A percentile compares a stretch with the other conserved stretches of the same genome.
These are phyloP conservation scores for Boulengeromyrus knoepffleri DNA, from an alignment of 2,113 vertebrate genomes.

Conservation along the genomic window DNA sequence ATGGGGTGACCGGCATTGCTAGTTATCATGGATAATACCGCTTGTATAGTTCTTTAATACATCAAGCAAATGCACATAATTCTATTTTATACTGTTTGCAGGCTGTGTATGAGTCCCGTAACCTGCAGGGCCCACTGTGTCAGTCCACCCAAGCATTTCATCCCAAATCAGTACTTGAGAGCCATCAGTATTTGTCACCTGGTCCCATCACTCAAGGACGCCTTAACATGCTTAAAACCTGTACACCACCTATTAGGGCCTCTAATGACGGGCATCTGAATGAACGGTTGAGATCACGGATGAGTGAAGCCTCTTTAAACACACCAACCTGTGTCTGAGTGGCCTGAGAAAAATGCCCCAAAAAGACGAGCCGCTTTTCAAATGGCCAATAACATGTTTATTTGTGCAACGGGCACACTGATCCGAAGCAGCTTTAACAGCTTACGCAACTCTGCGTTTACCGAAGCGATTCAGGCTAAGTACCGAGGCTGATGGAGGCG, in stretches of 20 bases:
- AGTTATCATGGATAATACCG: not conserved
- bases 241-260: not conserved
- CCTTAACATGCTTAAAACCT: not conserved
- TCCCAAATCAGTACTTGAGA: not conserved
- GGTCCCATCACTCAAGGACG: not conserved
- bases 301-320: not conserved
- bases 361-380: not conserved
- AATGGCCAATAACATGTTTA: not conserved
- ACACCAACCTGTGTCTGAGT: not conserved
- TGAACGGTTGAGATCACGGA: not conserved
- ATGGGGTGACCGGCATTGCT: not conserved
- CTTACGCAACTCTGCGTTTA: not conserved
- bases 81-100: not conserved
- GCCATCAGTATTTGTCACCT: not conserved
- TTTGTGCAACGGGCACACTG: not conserved
- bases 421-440: not conserved
- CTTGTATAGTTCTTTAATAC: not conserved
- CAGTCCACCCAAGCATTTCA: not conserved
- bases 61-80: not conserved
- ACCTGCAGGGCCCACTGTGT: not conserved
- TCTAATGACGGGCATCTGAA: not conserved
- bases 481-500: not conserved
- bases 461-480: not conserved
- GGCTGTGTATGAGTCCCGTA: not conserved
- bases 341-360: not conserved